These are phyloP conservation scores for Plestiodon gilberti DNA, from an alignment of 2,113 vertebrate species.

Conservation along the genomic window DNA sequence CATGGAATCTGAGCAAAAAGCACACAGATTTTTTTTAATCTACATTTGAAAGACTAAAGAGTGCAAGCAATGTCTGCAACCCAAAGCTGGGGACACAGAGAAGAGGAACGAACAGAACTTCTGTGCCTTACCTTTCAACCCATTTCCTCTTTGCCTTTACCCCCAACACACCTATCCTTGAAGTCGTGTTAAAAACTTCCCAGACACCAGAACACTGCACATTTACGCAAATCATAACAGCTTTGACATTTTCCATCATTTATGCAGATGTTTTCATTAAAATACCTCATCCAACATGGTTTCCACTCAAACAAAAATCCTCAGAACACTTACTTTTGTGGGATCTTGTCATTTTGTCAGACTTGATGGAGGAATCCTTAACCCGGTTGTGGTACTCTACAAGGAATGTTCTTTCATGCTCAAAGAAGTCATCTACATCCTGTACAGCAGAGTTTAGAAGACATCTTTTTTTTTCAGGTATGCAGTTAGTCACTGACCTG, in stretches of 20 bases:
- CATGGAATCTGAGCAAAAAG: neutral
- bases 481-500: neutral
- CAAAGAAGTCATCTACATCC: conserved; percentile 99
- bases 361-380: conserved; percentile 95
- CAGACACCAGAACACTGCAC: neutral
- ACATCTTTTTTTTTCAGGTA: conserved; percentile 25
- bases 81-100: neutral
- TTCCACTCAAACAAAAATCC: conserved; percentile 20
- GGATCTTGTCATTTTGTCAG: conserved; percentile 96
- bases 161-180: neutral
- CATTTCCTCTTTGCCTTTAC: neutral
- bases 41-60: neutral
- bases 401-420: conserved; percentile 98
- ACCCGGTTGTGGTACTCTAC: conserved; percentile 98
- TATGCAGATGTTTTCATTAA: neutral
- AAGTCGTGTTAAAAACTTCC: neutral
- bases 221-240: neutral
- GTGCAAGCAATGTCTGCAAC: no score
- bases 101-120: neutral
- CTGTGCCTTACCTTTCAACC: neutral
- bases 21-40: neutral
- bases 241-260: neutral
- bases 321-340: conserved; percentile 90
- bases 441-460: conserved; percentile 66
- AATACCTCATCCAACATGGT: conserved; percentile 16